Percentiles rank a stretch among this genome's conserved stretches.
These are phyloP conservation scores for Hydrolagus affinis DNA, from an alignment of 2,113 vertebrate species.

Conservation along the genomic window DNA sequence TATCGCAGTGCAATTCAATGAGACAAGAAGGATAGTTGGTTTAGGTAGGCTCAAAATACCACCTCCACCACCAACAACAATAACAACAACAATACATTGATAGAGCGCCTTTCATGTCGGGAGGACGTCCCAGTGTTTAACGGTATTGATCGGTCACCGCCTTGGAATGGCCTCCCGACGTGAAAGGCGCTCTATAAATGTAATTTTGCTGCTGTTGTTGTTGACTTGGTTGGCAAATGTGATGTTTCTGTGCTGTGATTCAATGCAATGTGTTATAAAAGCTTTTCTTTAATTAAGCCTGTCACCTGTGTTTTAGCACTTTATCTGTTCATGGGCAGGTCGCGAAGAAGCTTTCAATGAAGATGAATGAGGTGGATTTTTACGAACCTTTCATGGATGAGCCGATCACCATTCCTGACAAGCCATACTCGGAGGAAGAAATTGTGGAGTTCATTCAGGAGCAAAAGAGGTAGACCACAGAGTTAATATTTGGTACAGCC, in stretches of 20 bases:
- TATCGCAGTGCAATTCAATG: too few species aligned
- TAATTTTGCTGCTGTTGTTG: too few species aligned
- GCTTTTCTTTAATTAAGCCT: not conserved
- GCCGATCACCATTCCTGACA: constrained; percentile 75
- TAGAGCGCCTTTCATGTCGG: too few species aligned
- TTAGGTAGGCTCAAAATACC: too few species aligned
- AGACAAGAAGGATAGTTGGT: too few species aligned
- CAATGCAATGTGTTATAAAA: not conserved
- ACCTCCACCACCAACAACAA: too few species aligned
- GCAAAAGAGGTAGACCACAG: constrained; percentile 70
- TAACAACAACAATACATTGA: too few species aligned
- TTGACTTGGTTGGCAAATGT: not conserved
- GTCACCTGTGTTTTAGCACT: not conserved
- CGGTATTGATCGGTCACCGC: not conserved
- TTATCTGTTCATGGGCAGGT: constrained; percentile 55
- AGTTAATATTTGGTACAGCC: not conserved
- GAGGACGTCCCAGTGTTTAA: too few species aligned
- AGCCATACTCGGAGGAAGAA: constrained; percentile 79
- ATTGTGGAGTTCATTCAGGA: constrained; percentile 80
- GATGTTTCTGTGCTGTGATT: too few species aligned
- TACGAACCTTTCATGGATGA: constrained; percentile 96
- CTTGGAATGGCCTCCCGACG: too few species aligned
- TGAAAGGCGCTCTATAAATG: too few species aligned
- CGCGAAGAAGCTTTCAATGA: constrained; percentile 85
- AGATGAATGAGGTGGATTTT: constrained; percentile 93